Evolutionary conservation across 2,113 vertebrate genomes (phyloP), one percentile per base, ranked within the genome.

Genomic region (Stomatorhinus ivindoensis): DNA sequence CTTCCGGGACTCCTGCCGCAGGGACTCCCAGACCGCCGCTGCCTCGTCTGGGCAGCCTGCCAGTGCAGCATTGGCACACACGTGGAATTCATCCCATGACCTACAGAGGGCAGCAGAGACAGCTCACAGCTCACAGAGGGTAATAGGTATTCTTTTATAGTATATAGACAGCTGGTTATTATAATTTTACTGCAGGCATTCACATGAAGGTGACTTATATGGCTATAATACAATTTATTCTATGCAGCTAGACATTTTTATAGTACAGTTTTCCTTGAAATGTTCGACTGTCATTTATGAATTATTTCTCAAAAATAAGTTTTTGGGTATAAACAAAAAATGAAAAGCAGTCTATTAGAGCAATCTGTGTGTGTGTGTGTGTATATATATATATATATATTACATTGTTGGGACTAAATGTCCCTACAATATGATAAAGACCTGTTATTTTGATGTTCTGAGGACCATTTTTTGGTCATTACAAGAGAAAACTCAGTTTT

Each of bases 71-170:
- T 94, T 97, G 90, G 97, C 97, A 17, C 98, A 99, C 88, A 93
- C 89, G 0, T 99, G 97, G 93, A 99, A 99, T 0, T 97, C 96
- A 10, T 98, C 97, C 98, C 98, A 99, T 91, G 97, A 98, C 93
- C 98, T 99, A 94, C 50, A 90, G 91, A 88, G 44, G 84, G 89
- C 10, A 84, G 31, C 35, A 58, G n/a, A 87, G 31, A 47, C 47
- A 31, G 61, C n/a, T 46, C 21, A 47, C n/a, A 21, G 55, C n/a
- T 46, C 19, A 88, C n/a, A 46, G 19, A 53, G 46, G 48, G 39
- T 35, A 51, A 84, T 39, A 44, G 39, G 17, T 11, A 47, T 44
- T 24, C 82, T 47, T 84, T 42, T 42, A 42, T 80, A 19, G 73
- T 35, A 39, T 80, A 42, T 47, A 24, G 21, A 84, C 82, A 46